Evolutionary conservation across 2,797 vertebrate species (phyloP), one percentile per base, ranked within the genome.

Genomic region (Vespertilio murinus): DNA sequence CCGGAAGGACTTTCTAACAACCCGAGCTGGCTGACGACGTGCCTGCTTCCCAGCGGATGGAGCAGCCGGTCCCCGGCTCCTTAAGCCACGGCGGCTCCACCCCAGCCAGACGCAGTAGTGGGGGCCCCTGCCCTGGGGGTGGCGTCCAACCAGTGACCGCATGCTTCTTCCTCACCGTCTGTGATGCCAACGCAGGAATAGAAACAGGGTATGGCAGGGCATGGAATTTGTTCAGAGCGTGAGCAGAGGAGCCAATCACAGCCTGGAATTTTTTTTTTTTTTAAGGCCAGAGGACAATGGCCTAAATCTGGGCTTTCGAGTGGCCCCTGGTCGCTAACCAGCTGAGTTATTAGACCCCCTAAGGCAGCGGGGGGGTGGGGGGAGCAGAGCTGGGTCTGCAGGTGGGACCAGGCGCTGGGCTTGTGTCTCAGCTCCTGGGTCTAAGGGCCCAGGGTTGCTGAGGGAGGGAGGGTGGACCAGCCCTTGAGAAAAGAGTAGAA

Each of bases 1-100:
- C 94, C 94, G 94, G 95, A 96, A 96, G 93, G 94, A 93, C 95
- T 97, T 97, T 96, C 96, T 97, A 95, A 94, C 95, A 91, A 92
- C 94, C 96, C 90, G 96, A 97, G 95, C 93, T 80, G 91, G 93
- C 94, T 96, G 95, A 96, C 93, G 87, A 82, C 28, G 73, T 35
- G 90, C 54, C 90, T 67, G 77, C 87, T 83, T 95, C 0, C 3
- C 56, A 30, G 40, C 61, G 78, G 78, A 64, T 56, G 70, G 64
- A 89, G 85, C 94, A 92, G 94, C 94, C 25, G 3, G 94, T 83
- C 61, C 52, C 64, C 22, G 71, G 83, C 6, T 14, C 56, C 74
- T 64, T 69, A 64, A 96, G 83, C 87, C 93, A 91, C 94, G 84
- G 67, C 59, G 54, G 40, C 52, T 30, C 42, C 65, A 77, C 59